Evolutionary conservation across 92 coral and sea anemone species (phyloP), one percentile per base, ranked within the genome.

Genomic region (Phenganax marumi): DNA sequence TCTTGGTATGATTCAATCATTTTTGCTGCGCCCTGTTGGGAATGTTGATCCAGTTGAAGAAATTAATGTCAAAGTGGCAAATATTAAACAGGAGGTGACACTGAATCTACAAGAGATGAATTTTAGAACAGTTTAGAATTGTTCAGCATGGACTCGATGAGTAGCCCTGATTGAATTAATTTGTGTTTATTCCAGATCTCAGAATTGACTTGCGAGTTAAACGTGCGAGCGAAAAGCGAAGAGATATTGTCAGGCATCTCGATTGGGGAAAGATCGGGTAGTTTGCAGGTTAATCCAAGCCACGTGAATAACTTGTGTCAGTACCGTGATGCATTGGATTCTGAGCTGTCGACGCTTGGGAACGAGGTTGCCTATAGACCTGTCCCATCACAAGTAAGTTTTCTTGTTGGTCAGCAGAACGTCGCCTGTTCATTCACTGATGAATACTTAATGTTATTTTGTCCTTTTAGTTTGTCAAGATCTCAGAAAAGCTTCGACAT

Each of bases 1-100:
- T 51, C 86, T 96, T 73, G 99, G 99, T 26, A 63, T 92, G 79
- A 79, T 89, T 51, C 96, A 89, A 58, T 84, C 89, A 0, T 70
- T 87, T 26, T 24, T 96, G 3, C 83, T 96, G 52, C 75, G 86
- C 22, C 99, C 99, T n/a, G 87, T 91, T 57, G 99, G 99, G 10
- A 90, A 92, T 3, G 99, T 92, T 1, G 99, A 96, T 72, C 99
- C 99, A 43, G 92, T 96, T 49, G 90, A 92, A 63, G 87, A 90
- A 78, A 90, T 64, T 63, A 78, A 82, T 68, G 87, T 92, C 39
- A 92, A 89, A 73, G 89, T 92, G 17, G 87, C 84, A 73, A 84
- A 91, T 46, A 85, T 86, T 3, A 86, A 68, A 51, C 80, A 91
- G 12, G 91, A 85, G 99, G 99, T 92, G n/a, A 33, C 43, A 33